phyloP scores from a whole-genome alignment of 1,140 invertebrate genomes.

The Wasmannia auropunctata region DNA sequence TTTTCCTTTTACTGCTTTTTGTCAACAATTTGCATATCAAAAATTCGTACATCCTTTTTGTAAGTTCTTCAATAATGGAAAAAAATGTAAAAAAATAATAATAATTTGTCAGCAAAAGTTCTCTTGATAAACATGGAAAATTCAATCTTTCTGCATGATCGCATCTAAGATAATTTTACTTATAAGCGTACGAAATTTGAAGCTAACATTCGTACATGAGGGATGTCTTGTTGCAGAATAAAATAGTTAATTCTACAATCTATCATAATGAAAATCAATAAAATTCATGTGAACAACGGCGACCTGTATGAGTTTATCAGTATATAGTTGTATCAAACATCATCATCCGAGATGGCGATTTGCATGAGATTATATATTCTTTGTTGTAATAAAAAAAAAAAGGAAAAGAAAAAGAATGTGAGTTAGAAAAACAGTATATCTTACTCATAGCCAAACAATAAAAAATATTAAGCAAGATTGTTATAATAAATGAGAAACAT shows the following conservation, averaged over 20 bases:
- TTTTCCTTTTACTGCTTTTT: neutral
- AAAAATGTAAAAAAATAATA: neutral
- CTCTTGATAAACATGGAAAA: slow-evolving; percentile 1
- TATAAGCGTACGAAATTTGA: slow-evolving; percentile 21
- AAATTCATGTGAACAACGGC: slow-evolving; percentile 12
- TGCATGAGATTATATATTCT: slow-evolving; percentile 35
- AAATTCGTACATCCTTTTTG: slow-evolving; percentile 40
- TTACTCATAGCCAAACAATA: slow-evolving; percentile 50
- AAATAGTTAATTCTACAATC: slow-evolving; percentile 23
- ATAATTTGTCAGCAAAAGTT: neutral
- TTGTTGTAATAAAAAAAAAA: slow-evolving; percentile 54
- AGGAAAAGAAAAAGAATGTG: slow-evolving; percentile 37
- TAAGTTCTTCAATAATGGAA: slow-evolving; percentile 12
- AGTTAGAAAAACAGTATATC: slow-evolving; percentile 30
- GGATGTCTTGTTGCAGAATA: slow-evolving; percentile 39
- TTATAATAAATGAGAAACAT: slow-evolving; percentile 19
- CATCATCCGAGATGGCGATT: slow-evolving; percentile 40
- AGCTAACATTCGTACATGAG: slow-evolving; percentile 40
- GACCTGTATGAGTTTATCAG: slow-evolving; percentile 28
- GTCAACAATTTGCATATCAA: neutral
- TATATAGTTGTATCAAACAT: slow-evolving; percentile 25
- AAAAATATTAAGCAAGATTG: slow-evolving; percentile 48
- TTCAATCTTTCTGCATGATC: neutral
- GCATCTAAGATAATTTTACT: slow-evolving; percentile 17
- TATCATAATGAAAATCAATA: neutral